Evolutionary conservation across 2,797 vertebrate genomes (phyloP), one percentile per base, ranked within the genome.

Genomic region (Gadopsis bispinosus): DNA sequence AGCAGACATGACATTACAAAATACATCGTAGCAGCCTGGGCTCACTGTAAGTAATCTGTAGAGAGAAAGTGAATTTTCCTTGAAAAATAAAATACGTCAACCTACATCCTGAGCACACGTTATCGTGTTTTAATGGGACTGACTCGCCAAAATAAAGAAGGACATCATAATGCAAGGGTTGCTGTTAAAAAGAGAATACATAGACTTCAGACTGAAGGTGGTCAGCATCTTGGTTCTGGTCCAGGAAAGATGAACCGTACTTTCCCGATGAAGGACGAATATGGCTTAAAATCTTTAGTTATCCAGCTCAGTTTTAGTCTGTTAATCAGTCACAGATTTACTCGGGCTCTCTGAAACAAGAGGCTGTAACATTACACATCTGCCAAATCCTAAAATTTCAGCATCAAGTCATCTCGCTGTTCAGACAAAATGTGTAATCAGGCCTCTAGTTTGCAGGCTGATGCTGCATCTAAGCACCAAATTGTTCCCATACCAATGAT

Each of bases 401-500:
- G 5, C 29, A 26, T 33, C 11, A 66, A 74, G 41, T 45, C 31
- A 41, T 55, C 13, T 16, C 0, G 0, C 3, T 64, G 7, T 39
- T 41, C 22, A 74, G 33, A 77, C 63, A 61, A 72, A 72, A 65
- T 45, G 43, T 69, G 62, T 48, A 65, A 53, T 48, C 56, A 12
- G 19, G n/a, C 41, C 65, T 71, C 22, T 65, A 26, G 60, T 73
- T 59, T 73, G 43, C 53, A 56, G 47, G 43, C 35, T 5, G 22
- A 48, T 29, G 35, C 45, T 63, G 48, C 12, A 6, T 68, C 54
- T 43, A 41, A 68, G 58, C 37, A 54, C 47, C 47, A 78, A 76
- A 65, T 12, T 61, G 63, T 73, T 87, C 35, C 61, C 37, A 43
- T 75, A 79, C 70, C 50, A 69, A 13, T 72, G 41, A 83, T 62